Conservation (phyloP, 2,113 vertebrate species). For the Prunella himalayana region DNA sequence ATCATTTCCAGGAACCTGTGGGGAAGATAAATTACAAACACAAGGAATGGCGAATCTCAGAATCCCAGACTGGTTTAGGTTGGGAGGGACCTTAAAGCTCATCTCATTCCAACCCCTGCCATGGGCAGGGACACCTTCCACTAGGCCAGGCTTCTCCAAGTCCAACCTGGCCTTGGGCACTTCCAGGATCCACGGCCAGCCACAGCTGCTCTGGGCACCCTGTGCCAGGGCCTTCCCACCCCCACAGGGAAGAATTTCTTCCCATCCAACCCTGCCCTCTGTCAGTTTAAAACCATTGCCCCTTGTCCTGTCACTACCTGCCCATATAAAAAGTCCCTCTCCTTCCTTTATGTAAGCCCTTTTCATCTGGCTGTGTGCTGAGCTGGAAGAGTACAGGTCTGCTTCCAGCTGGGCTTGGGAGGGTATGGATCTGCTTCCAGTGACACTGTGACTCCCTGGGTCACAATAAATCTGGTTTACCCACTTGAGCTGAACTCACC, state of each 20-base stretch:
- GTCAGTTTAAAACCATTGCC: not conserved
- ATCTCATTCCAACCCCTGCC: not conserved
- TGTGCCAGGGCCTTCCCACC: not conserved
- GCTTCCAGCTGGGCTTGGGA: not conserved
- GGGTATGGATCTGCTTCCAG: not conserved
- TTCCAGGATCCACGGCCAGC: not conserved
- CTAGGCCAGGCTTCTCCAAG: not conserved
- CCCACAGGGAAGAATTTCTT: not conserved
- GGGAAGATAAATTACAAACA: not conserved
- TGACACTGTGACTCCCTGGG: not conserved
- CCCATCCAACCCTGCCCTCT: not conserved
- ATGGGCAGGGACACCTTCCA: not conserved
- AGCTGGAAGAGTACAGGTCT: not conserved
- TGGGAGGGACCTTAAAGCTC: not conserved
- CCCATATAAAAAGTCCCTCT: not conserved
- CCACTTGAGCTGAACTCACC: not conserved
- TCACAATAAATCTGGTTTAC: not conserved
- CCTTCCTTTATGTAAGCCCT: not conserved
- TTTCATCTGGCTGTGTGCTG: not conserved
- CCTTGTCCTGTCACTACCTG: not conserved
- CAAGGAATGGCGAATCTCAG: not conserved
- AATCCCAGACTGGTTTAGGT: not conserved
- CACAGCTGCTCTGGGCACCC: not conserved
- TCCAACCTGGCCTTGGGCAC: not conserved
- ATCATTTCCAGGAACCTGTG: slow-evolving; percentile 92